Evolutionary conservation across 2,113 vertebrate genomes (phyloP).

Genomic region (Proteles cristata): DNA sequence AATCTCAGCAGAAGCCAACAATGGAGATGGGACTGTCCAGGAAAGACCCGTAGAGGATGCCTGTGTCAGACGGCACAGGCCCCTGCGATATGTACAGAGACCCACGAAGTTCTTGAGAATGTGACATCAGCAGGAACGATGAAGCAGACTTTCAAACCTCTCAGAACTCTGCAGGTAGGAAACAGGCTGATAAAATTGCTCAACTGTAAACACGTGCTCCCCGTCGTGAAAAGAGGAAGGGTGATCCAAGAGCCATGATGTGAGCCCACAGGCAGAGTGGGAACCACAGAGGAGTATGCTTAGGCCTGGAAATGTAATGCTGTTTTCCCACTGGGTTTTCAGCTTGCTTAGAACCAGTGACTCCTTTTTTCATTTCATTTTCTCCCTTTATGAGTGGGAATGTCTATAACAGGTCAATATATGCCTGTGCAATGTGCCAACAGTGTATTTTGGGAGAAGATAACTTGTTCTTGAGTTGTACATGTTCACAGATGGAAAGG

Average conservation of each 20-base stretch:
- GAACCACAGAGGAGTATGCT: not conserved
- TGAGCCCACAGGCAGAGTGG: not conserved
- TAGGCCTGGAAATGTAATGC: not conserved
- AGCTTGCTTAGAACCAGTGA: not conserved
- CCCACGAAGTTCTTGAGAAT: not conserved
- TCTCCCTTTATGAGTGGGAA: not conserved
- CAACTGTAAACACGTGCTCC: not conserved
- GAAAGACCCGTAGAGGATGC: not conserved
- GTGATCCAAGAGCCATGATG: rapidly evolving
- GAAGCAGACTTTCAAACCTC: too few species aligned
- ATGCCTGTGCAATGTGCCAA: not conserved
- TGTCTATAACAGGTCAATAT: rapidly evolving
- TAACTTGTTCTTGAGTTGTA: not conserved
- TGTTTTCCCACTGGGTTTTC: not conserved
- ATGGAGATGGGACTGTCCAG: not conserved
- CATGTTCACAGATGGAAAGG: not conserved
- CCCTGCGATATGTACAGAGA: not conserved
- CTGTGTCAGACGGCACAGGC: rapidly evolving
- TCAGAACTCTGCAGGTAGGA: not conserved
- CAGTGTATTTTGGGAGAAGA: not conserved
- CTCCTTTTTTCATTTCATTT: not conserved
- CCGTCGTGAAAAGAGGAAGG: not conserved
- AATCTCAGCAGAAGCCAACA: not conserved
- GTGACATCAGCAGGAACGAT: not conserved
- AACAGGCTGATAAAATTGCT: not conserved